phyloP scores from a whole-genome alignment of 30 jellyfish, hydroid and myxozoan genomes.

The Nemopilema nomurai region DNA sequence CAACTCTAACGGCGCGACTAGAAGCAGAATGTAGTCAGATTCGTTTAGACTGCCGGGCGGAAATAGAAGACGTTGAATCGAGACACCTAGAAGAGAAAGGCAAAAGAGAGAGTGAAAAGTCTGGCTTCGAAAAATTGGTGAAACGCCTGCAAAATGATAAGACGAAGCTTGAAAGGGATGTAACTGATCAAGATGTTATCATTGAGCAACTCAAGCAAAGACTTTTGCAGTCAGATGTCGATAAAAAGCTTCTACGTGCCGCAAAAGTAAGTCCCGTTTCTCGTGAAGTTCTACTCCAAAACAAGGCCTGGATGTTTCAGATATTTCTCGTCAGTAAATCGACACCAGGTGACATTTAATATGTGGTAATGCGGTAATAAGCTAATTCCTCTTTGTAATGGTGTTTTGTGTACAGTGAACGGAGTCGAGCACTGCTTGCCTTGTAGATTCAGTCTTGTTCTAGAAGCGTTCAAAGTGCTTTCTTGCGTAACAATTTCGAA shows the following conservation, averaged over 20 bases:
- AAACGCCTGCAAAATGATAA: background rate
- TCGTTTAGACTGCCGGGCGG: slow-evolving; percentile 16
- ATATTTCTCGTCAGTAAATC: background rate
- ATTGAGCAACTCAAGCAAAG: slow-evolving; percentile 45
- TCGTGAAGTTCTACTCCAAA: background rate
- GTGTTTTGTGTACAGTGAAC: no score
- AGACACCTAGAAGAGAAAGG: background rate
- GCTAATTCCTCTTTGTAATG: no score
- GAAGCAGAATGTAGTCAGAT: background rate
- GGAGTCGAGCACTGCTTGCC: no score
- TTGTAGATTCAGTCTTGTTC: no score
- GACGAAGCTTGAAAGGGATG: slow-evolving; percentile 34
- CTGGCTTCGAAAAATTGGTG: background rate
- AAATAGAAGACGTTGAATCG: background rate
- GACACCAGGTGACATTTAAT: no score
- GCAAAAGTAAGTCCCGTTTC: slow-evolving; percentile 67
- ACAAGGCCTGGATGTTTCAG: background rate
- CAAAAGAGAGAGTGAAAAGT: background rate
- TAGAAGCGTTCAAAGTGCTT: no score
- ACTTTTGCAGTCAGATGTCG: slow-evolving; percentile 39
- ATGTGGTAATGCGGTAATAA: no score
- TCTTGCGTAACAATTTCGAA: no score
- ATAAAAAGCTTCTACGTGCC: slow-evolving; percentile 29
- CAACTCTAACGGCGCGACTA: background rate
- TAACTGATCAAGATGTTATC: slow-evolving; percentile 50